Conservation (phyloP, 1,140 invertebrate species). For the Manduca sexta region DNA sequence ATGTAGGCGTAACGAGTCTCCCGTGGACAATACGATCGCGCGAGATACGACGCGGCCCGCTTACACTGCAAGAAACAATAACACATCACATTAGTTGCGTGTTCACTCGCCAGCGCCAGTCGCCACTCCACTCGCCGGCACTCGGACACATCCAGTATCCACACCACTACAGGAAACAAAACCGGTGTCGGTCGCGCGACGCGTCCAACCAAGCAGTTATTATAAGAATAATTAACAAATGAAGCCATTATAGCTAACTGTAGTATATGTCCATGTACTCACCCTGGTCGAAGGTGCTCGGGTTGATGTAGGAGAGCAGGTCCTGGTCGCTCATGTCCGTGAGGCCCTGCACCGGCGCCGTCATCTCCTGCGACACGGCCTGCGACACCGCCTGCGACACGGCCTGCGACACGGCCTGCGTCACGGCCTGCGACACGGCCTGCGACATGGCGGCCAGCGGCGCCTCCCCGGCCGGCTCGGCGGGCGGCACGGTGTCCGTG, state of each 20-base stretch:
- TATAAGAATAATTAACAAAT: conserved; percentile 56
- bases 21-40: not conserved
- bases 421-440: conserved; percentile 70
- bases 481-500: conserved; percentile 68
- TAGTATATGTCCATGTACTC: conserved; percentile 57
- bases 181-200: too few relatives aligned
- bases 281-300: conserved; percentile 88
- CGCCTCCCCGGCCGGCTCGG: conserved; percentile 71
- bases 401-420: conserved; percentile 75
- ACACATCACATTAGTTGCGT: not conserved
- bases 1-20: conserved; percentile 4
- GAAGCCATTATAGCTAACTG: conserved; percentile 10
- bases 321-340: conserved; percentile 89
- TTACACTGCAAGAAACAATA: conserved; percentile 59
- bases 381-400: conserved; percentile 76
- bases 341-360: conserved; percentile 78
- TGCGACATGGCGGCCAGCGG: conserved; percentile 70
- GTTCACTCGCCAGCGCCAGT: too few relatives aligned
- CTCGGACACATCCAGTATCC: too few relatives aligned
- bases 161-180: too few relatives aligned
- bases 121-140: not conserved
- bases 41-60: conserved; percentile 6
- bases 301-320: conserved; percentile 89
- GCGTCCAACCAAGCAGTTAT: conserved; percentile 33
- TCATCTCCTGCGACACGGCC: conserved; percentile 76